These are phyloP conservation scores for Actinemys pallida DNA, from an alignment of 2,113 vertebrate species.

Conservation along the genomic window DNA sequence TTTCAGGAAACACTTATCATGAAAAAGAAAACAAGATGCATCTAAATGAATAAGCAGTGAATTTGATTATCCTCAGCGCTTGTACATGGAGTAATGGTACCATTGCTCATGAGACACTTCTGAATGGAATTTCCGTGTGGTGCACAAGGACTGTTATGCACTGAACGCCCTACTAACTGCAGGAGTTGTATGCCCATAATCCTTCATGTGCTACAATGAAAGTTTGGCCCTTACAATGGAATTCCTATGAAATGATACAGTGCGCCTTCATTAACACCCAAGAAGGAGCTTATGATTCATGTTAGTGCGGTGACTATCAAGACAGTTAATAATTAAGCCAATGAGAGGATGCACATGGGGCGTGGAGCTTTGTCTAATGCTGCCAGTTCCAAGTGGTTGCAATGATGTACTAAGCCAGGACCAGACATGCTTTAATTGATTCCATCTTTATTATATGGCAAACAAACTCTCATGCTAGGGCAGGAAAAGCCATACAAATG, in stretches of 20 bases:
- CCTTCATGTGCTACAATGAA: conserved; percentile 30
- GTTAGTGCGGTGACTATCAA: conserved; percentile 16
- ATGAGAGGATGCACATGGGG: conserved; percentile 53
- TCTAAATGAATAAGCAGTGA: fast-evolving
- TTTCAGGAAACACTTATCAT: background rate
- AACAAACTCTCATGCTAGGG: conserved; percentile 17
- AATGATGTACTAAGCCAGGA: conserved; percentile 47
- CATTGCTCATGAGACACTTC: fast-evolving
- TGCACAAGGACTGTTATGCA: background rate
- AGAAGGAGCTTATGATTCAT: conserved; percentile 53
- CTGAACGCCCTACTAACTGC: background rate
- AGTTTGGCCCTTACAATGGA: background rate
- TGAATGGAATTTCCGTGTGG: background rate
- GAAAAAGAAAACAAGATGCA: fast-evolving
- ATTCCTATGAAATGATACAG: conserved; percentile 22
- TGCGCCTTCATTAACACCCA: background rate
- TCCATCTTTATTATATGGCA: conserved; percentile 40
- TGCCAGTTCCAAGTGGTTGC: conserved; percentile 51
- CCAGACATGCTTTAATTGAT: conserved; percentile 62
- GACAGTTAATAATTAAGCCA: conserved; percentile 41
- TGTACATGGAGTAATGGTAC: fast-evolving
- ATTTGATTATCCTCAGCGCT: background rate
- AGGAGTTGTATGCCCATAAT: background rate
- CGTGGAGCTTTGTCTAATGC: conserved; percentile 53
- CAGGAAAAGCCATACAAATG: background rate